Evolutionary conservation across 2,888 invertebrate genomes (phyloP).

Genomic region (Hyalella azteca): DNA sequence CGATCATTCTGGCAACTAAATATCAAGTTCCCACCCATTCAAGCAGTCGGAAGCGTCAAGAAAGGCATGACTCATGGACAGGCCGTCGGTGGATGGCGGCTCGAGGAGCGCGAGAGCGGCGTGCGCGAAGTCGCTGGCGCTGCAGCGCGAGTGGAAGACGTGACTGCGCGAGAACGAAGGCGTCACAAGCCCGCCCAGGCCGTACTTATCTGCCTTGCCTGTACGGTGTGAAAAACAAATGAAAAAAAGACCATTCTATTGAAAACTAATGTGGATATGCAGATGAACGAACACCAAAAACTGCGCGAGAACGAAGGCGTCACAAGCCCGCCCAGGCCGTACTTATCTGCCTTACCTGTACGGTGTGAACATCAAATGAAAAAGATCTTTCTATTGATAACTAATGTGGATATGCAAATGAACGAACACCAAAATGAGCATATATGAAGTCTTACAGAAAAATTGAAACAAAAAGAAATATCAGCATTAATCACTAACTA

Average conservation of each 20-base stretch:
- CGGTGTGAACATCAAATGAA: too few relatives aligned
- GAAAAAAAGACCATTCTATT: too few relatives aligned
- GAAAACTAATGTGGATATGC: too few relatives aligned
- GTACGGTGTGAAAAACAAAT: too few relatives aligned
- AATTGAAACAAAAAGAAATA: too few relatives aligned
- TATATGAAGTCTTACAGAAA: too few relatives aligned
- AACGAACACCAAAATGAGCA: too few relatives aligned
- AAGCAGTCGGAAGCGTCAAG: conserved; percentile 51
- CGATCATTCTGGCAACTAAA: too few relatives aligned
- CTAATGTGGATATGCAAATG: too few relatives aligned
- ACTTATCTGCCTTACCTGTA: conserved; percentile 70
- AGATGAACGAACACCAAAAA: too few relatives aligned
- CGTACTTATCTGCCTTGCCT: conserved; percentile 70
- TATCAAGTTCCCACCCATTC: conserved; percentile 45
- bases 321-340: conserved; percentile 74
- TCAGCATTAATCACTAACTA: too few relatives aligned
- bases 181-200: conserved; percentile 74
- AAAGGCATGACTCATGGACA: conserved; percentile 42
- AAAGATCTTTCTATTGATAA: too few relatives aligned
- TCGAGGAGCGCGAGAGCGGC: conserved; percentile 81
- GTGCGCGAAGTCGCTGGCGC: conserved; percentile 83
- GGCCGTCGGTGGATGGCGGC: conserved; percentile 66
- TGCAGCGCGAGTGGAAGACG: conserved; percentile 79
- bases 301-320: conserved; percentile 81
- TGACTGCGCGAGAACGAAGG: conserved; percentile 81